Percentiles rank a stretch among this genome's conserved stretches.
phyloP scores from a whole-genome alignment of 2,113 vertebrate species.

The Oriolus oriolus region DNA sequence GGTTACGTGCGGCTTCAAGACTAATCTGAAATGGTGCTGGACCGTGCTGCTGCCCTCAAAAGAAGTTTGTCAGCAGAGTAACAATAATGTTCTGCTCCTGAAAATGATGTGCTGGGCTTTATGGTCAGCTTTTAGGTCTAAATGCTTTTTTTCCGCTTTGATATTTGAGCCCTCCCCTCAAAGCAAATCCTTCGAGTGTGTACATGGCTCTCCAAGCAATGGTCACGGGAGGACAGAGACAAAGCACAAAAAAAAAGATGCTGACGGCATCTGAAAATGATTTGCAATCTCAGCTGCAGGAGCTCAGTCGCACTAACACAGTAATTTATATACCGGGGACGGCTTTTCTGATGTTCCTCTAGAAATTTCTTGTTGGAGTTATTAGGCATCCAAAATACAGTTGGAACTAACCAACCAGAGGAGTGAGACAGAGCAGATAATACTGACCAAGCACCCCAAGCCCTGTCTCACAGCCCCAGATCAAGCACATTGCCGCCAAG shows the following conservation, averaged over 20 bases:
- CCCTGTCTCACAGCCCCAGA: background rate
- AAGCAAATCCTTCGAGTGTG: background rate
- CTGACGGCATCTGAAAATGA: constrained; percentile 33
- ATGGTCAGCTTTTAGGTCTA: constrained; percentile 36
- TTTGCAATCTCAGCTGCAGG: constrained; percentile 11
- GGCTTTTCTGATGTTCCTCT: background rate
- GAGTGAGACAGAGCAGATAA: background rate
- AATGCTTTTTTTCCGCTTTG: constrained; percentile 41
- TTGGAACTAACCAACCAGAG: background rate
- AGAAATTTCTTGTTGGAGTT: constrained; percentile 8
- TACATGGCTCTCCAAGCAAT: constrained; percentile 16
- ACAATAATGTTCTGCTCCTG: constrained; percentile 34
- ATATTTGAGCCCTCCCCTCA: constrained; percentile 32
- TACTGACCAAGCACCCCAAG: background rate
- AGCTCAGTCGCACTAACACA: background rate
- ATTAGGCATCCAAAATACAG: background rate
- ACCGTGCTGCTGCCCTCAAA: constrained; percentile 45
- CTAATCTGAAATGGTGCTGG: constrained; percentile 39
- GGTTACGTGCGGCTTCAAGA: constrained; percentile 14
- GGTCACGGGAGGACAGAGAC: constrained; percentile 30
- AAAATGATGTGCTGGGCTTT: constrained; percentile 56
- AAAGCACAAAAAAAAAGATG: background rate
- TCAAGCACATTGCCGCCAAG: background rate
- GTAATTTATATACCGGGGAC: background rate
- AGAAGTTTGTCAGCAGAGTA: constrained; percentile 58